A percentile compares a stretch with the other conserved stretches of the same genome.
Conservation (phyloP, 2,797 vertebrate species). For the Pseudomugil tenellus region DNA sequence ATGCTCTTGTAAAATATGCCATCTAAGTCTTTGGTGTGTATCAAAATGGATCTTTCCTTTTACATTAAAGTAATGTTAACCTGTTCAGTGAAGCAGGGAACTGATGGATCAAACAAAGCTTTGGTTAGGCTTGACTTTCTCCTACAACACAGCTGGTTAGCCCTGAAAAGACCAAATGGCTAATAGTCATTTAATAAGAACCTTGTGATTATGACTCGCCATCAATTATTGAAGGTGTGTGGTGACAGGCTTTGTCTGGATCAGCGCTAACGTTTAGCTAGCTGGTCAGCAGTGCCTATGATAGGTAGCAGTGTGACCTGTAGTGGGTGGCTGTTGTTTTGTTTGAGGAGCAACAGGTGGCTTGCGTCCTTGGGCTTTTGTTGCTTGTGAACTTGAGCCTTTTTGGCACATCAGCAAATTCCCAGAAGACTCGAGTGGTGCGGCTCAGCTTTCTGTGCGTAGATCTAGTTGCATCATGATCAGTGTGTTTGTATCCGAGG, state of each 20-base stretch:
- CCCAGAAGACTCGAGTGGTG: constrained; percentile 75
- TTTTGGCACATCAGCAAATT: constrained; percentile 75
- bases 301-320: constrained; percentile 66
- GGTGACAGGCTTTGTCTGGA: constrained; percentile 70
- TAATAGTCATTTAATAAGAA: constrained; percentile 67
- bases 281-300: constrained; percentile 54
- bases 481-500: constrained; percentile 32
- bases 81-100: constrained; percentile 26
- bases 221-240: constrained; percentile 77
- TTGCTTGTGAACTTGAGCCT: constrained; percentile 80
- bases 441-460: constrained; percentile 71
- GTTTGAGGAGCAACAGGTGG: constrained; percentile 81
- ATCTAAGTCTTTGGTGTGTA: neutral
- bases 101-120: constrained; percentile 30
- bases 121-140: constrained; percentile 49
- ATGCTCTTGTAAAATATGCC: neutral
- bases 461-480: constrained; percentile 66
- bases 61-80: constrained; percentile 8
- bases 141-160: constrained; percentile 69
- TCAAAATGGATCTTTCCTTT: neutral
- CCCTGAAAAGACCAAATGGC: constrained; percentile 51
- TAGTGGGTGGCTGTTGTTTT: constrained; percentile 70
- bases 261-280: constrained; percentile 67
- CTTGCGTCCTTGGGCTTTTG: constrained; percentile 78
- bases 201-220: constrained; percentile 66